phyloP scores from a whole-genome alignment of 2,888 invertebrate species.

The Scrobipalpa costella region DNA sequence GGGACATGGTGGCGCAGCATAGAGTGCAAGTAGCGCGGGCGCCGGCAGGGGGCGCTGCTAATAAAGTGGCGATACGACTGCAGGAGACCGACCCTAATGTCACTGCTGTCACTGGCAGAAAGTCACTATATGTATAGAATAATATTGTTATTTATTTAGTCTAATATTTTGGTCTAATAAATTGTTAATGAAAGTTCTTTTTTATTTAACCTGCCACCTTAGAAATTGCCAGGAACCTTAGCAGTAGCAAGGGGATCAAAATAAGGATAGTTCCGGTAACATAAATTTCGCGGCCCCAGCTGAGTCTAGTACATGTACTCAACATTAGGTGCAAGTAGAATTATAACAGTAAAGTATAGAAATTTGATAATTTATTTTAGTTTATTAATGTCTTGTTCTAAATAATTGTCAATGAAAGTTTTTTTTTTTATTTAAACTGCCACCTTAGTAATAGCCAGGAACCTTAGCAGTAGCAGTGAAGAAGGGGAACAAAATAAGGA shows the following conservation, averaged over 20 bases:
- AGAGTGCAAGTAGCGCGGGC: slow-evolving; percentile 64
- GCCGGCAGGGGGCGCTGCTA: slow-evolving; percentile 34
- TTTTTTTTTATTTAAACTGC: too few species aligned
- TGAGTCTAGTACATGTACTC: slow-evolving; percentile 67
- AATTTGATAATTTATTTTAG: too few species aligned
- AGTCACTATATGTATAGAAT: slow-evolving; percentile 22
- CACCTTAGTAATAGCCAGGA: too few species aligned
- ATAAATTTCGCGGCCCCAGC: slow-evolving; percentile 58
- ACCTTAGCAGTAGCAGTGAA: neutral
- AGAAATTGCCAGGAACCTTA: neutral
- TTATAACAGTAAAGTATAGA: too few species aligned
- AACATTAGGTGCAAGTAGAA: slow-evolving; percentile 74
- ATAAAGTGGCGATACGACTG: slow-evolving; percentile 19
- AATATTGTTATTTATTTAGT: neutral
- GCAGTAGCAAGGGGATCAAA: slow-evolving; percentile 34
- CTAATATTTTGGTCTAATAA: neutral
- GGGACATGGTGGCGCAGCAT: slow-evolving; percentile 79
- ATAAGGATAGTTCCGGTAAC: slow-evolving; percentile 53
- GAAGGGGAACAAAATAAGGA: slow-evolving; percentile 44
- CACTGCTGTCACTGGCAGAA: slow-evolving; percentile 5
- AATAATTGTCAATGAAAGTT: too few species aligned
- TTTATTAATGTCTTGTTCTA: too few species aligned
- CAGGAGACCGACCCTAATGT: neutral
- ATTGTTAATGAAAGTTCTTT: neutral
- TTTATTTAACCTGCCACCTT: neutral